Base-by-base conservation (phyloP, 1,140 invertebrate genomes). In the Heliothis virescens region DNA sequence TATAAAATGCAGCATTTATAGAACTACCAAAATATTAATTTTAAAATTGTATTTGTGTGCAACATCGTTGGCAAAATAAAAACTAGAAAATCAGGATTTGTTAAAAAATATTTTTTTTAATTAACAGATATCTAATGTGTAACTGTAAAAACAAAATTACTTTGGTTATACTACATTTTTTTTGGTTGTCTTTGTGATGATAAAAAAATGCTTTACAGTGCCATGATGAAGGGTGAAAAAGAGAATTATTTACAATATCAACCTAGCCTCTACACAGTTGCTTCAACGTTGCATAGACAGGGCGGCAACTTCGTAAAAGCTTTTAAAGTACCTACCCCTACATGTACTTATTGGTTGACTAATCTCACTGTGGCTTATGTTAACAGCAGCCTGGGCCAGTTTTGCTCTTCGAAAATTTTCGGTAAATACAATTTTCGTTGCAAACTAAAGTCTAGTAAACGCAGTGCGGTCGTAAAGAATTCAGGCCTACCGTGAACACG, bases 311-410 rank as follows among this genome's bases (percentile, higher is more conserved):
- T 69, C 18, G 48, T 69, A 29, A 69, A 69, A 69, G 48, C 47
- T 69, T 69, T 69, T 69, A 53, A 69, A 69, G 63, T 69, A 69
- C 48, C 34, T 69, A 69, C 26, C 48, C 34, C 26, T 16, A 26
- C 60, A 15, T 69, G 65, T 69, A 69, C 65, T 69, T 69, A 69
- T 69, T 53, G 65, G 47, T 69, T 52, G 48, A 69, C 48, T 69
- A 69, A 69, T 52, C 65, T 52, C 10, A 29, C 16, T 69, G 65
- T 52, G 65, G 41, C 18, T 50, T 52, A 69, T 69, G 65, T 69
- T 50, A 69, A 69, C 65, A 69, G 16, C 13, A 29, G 18, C 41
- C 15, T 29, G 13, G 34, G 18, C n/a, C 48, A 69, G 48, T 52
- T 50, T 69, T 48, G 47, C 34, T 52, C 48, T 21, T 4, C 7